Evolutionary conservation across 2,888 invertebrate genomes (phyloP), one percentile per base, ranked within the genome.

Genomic region (Aradus depressus): DNA sequence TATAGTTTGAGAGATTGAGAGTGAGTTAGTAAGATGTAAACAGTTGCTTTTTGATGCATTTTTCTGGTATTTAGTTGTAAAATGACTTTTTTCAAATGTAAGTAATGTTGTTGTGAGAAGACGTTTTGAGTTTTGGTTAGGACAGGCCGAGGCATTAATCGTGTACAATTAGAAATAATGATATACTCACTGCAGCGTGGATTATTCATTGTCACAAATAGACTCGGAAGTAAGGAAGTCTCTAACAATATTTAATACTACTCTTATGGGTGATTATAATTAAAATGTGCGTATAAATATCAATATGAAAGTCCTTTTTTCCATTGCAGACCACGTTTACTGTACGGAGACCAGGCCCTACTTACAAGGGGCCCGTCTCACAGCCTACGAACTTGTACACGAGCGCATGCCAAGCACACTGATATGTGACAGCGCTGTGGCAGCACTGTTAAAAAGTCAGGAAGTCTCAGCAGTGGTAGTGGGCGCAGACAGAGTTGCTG

Each of bases 301-400:
- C 12, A 31, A 31, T 31, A 31, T 12, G 12, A 31, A 31, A 31
- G 16, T 35, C 14, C 5, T 25, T 26, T 18, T 26, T 25, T 47
- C 16, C 10, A 60, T 70, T 68, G 37, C 75, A 81, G 86, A 88
- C 61, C 86, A 85, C 64, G 91, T 86, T 2, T 97, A 87, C 70
- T 96, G 89, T 67, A 93, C 96, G 3, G 98, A 98, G 72, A 99
- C 98, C 0, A 77, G 98, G 57, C 98, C 98, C 0, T 98, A 97
- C 69, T 95, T 95, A 68, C 98, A 98, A 70, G 95, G 95, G 2
- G 85, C 95, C 1, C 76, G 98, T 54, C 73, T 98, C 37, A 98
- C 97, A 0, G 95, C 97, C 0, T 96, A 87, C 63, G 98, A 98
- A 72, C 69, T 97, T 60, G 84, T 91, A 2, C 84, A 89, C 61